Percentiles rank a stretch among this genome's conserved stretches.
phyloP scores from a whole-genome alignment of 2,113 vertebrate genomes.

The Atractosteus spatula region DNA sequence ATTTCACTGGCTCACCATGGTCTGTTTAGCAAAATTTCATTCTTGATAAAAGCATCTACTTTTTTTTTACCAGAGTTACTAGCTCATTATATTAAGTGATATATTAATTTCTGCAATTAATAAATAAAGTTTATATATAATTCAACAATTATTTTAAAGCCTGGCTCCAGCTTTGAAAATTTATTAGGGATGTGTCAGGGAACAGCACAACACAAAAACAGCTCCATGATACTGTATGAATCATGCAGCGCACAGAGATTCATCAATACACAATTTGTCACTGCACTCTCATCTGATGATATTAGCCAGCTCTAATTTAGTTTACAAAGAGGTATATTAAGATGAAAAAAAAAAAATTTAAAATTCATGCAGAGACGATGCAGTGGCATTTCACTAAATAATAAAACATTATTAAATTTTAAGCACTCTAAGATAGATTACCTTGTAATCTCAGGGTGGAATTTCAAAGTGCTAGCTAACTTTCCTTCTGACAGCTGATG shows the following conservation, averaged over 20 bases:
- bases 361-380: slow-evolving; percentile 18
- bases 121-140: background rate
- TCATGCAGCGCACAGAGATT: background rate
- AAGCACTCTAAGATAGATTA: slow-evolving; percentile 38
- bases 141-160: background rate
- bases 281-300: background rate
- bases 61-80: too few species aligned
- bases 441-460: slow-evolving; percentile 46
- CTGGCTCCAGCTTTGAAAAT: background rate
- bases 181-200: background rate
- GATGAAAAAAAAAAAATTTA: slow-evolving; percentile 10
- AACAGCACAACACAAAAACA: background rate
- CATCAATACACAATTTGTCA: slow-evolving; percentile 13
- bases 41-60: too few species aligned
- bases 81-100: background rate
- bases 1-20: too few species aligned
- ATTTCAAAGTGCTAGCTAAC: slow-evolving; percentile 38
- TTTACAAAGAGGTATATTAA: slow-evolving; percentile 1
- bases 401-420: slow-evolving; percentile 31
- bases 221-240: background rate
- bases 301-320: background rate
- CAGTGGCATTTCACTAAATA: slow-evolving; percentile 41
- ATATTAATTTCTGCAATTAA: background rate
- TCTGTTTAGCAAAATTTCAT: too few species aligned
- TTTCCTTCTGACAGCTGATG: slow-evolving; percentile 43